These are phyloP conservation scores for Hypena proboscidalis DNA, from an alignment of 2,888 invertebrate species.

Conservation along the genomic window DNA sequence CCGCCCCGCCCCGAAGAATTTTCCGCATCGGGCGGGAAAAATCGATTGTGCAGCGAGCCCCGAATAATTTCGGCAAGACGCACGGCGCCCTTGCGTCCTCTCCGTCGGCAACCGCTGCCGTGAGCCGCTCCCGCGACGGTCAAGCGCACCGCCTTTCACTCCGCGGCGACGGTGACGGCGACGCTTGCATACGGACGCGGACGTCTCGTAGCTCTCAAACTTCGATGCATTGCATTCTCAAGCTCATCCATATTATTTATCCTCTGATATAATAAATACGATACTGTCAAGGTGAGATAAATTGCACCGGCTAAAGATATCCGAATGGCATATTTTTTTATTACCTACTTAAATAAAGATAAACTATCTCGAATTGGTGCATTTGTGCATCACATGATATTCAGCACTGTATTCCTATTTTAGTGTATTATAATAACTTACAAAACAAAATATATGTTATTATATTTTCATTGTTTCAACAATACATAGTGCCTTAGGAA, in stretches of 20 bases:
- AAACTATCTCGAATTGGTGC: slow-evolving; percentile 28
- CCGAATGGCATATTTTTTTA: slow-evolving; percentile 25
- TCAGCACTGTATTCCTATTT: not conserved
- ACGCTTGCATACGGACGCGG: slow-evolving; percentile 15
- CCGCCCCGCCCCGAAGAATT: slow-evolving; percentile 84
- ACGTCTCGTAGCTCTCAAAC: slow-evolving; percentile 23
- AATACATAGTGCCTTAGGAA: too few relatives aligned
- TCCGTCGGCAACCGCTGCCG: slow-evolving; percentile 42
- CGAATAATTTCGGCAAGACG: slow-evolving; percentile 85
- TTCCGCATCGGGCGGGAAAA: slow-evolving; percentile 86
- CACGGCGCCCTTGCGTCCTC: slow-evolving; percentile 83
- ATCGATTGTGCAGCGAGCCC: slow-evolving; percentile 85
- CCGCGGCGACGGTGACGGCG: slow-evolving; percentile 32
- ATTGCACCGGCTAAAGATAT: slow-evolving; percentile 15
- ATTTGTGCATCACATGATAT: slow-evolving; percentile 27
- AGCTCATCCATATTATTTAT: slow-evolving; percentile 25
- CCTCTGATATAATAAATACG: slow-evolving; percentile 25
- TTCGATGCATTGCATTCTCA: slow-evolving; percentile 14
- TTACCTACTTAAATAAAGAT: slow-evolving; percentile 19
- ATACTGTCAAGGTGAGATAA: slow-evolving; percentile 41
- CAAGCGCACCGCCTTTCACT: slow-evolving; percentile 72
- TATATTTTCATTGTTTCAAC: too few relatives aligned
- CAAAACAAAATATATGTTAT: too few relatives aligned
- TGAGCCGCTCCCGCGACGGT: slow-evolving; percentile 59
- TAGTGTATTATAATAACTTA: not conserved